Conservation (phyloP, 35 echinoderm and acorn worm species). For the Eucidaris tribuloides region DNA sequence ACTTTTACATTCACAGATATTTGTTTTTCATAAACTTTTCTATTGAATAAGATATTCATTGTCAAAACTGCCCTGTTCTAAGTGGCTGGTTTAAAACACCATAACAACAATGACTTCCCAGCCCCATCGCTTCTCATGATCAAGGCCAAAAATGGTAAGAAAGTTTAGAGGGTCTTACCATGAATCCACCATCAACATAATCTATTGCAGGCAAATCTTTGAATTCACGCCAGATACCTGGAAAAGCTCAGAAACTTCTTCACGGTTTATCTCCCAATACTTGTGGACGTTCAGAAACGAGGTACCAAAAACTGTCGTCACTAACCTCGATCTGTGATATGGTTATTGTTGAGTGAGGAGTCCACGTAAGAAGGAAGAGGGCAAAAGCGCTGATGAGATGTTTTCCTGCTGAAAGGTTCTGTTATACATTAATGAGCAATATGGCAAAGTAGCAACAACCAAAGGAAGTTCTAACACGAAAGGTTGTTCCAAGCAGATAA, state of each 20-base stretch:
- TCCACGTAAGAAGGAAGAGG: background rate
- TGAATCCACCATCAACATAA: conserved; percentile 42
- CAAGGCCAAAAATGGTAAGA: conserved; percentile 52
- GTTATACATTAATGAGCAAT: background rate
- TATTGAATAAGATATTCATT: no score
- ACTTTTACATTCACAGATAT: no score
- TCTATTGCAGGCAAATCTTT: conserved; percentile 56
- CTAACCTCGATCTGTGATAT: conserved; percentile 59
- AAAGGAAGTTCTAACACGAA: conserved; percentile 43
- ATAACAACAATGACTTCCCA: background rate
- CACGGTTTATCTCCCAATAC: conserved; percentile 68
- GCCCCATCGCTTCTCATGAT: conserved; percentile 39
- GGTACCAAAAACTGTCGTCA: conserved; percentile 1
- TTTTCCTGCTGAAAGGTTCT: background rate
- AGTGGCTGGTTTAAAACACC: no score
- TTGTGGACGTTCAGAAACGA: conserved; percentile 31
- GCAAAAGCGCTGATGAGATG: background rate
- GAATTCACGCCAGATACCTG: conserved; percentile 59
- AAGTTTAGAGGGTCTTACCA: conserved; percentile 62
- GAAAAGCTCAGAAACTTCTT: conserved; percentile 39
- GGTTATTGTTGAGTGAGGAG: conserved; percentile 60
- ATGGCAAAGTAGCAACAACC: background rate
- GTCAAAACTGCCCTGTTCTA: no score
- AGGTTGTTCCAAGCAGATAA: conserved; percentile 73
- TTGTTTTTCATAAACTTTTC: no score